Percentiles rank a stretch among this genome's conserved stretches.
Evolutionary conservation across 2,888 invertebrate genomes (phyloP).

Genomic region (Drosophila prostipennis): DNA sequence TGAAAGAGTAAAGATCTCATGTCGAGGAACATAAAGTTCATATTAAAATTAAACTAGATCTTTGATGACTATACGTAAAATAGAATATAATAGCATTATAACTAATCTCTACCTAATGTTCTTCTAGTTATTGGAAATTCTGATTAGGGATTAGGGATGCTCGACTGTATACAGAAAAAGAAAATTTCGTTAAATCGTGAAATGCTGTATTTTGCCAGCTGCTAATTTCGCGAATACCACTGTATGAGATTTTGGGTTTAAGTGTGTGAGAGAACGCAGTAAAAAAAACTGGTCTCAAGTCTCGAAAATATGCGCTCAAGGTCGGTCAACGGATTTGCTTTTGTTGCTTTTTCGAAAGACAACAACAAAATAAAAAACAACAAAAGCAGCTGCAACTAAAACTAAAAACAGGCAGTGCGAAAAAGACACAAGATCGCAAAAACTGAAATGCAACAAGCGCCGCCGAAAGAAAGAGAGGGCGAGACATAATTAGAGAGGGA

Average conservation of each 20-base stretch:
- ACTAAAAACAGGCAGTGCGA: slow-evolving; percentile 19
- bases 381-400: slow-evolving; percentile 30
- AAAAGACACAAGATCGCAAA: slow-evolving; percentile 54
- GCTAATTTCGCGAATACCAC: slow-evolving; percentile 8
- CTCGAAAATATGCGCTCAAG: slow-evolving; percentile 78
- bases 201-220: background rate
- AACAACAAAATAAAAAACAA: slow-evolving; percentile 21
- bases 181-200: background rate
- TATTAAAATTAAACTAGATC: no score
- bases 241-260: slow-evolving; percentile 18
- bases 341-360: slow-evolving; percentile 46
- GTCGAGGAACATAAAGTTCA: no score
- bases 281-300: slow-evolving; percentile 50
- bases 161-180: no score
- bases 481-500: slow-evolving; percentile 30
- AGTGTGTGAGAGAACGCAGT: slow-evolving; percentile 33
- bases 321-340: slow-evolving; percentile 78
- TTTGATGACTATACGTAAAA: no score
- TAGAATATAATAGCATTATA: no score
- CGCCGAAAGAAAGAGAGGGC: slow-evolving; percentile 9
- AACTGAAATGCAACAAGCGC: slow-evolving; percentile 33
- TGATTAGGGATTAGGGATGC: no score
- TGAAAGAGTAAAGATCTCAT: no score
- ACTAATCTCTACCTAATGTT: no score
- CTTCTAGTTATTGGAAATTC: no score